Percentiles rank a stretch among this genome's conserved stretches.
Conservation (phyloP, 2,113 vertebrate genomes). For the Oryzias melastigma region DNA sequence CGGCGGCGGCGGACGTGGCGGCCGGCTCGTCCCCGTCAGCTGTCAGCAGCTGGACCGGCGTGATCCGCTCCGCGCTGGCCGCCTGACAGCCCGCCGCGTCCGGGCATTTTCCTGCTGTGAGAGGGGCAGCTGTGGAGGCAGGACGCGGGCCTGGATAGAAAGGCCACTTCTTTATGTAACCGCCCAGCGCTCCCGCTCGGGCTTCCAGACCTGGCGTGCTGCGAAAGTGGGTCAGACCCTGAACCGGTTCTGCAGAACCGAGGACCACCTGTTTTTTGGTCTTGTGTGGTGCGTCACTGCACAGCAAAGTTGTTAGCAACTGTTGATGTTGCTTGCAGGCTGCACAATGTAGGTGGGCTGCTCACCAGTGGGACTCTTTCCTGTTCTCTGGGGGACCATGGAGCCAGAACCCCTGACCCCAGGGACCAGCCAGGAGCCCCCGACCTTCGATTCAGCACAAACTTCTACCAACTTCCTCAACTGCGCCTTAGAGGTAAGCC, state of each 20-base stretch:
- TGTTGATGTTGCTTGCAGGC: conserved; percentile 44
- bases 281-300: neutral
- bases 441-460: conserved; percentile 52
- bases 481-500: conserved; percentile 67
- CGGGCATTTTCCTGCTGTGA: conserved; percentile 40
- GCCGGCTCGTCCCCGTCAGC: conserved; percentile 38
- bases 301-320: conserved; percentile 3
- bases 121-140: conserved; percentile 49
- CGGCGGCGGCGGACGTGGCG: conserved; percentile 16
- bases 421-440: conserved; percentile 63
- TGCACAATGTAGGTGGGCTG: conserved; percentile 71
- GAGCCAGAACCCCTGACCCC: conserved; percentile 69
- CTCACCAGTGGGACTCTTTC: conserved; percentile 59
- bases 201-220: conserved; percentile 49
- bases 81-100: conserved; percentile 45
- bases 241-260: conserved; percentile 21
- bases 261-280: conserved; percentile 6
- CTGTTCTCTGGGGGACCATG: conserved; percentile 72
- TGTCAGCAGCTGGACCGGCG: conserved; percentile 48
- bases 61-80: conserved; percentile 24
- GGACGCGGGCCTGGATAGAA: conserved; percentile 63
- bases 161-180: conserved; percentile 71
- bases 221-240: conserved; percentile 71
- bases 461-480: conserved; percentile 38
- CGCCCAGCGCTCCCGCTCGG: conserved; percentile 33